Percentiles rank a stretch among this genome's conserved stretches.
Conservation (phyloP, 1,140 invertebrate genomes). For the Mercenaria mercenaria region DNA sequence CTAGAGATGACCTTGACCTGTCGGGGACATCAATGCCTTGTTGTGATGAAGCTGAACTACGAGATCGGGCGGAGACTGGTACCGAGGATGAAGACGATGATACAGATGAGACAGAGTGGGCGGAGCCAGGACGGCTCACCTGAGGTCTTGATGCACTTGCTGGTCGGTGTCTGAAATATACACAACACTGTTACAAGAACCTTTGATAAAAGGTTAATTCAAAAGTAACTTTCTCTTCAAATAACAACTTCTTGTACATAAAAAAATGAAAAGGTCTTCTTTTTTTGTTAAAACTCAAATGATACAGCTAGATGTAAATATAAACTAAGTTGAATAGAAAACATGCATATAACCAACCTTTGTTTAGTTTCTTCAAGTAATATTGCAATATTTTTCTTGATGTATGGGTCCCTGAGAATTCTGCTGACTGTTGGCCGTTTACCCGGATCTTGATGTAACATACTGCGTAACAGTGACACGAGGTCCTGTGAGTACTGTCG, state of each 20-base stretch:
- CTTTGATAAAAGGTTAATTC: no score
- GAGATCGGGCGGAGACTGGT: conserved; percentile 37
- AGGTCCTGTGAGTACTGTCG: conserved; percentile 84
- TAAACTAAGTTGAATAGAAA: no score
- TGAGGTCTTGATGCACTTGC: conserved; percentile 24
- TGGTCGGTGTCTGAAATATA: conserved; percentile 46
- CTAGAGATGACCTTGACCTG: conserved; percentile 52
- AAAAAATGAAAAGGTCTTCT: no score
- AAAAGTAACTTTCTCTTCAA: no score
- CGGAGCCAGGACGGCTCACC: conserved; percentile 49
- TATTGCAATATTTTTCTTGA: conserved; percentile 86
- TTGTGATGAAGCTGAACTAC: conserved; percentile 7
- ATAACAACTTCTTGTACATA: no score
- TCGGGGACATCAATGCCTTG: conserved; percentile 42
- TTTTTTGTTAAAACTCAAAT: no score
- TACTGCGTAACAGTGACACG: conserved; percentile 81
- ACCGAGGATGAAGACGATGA: conserved; percentile 40
- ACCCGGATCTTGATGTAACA: conserved; percentile 85
- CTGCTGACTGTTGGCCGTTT: conserved; percentile 85
- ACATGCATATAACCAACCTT: conserved; percentile 73
- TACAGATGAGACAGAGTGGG: conserved; percentile 37
- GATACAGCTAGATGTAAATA: no score
- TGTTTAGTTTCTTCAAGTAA: conserved; percentile 86
- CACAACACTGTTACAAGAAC: no score
- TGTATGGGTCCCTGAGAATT: conserved; percentile 85